phyloP scores from a whole-genome alignment of 2,797 vertebrate species.

The Lycodopsis pacificus region DNA sequence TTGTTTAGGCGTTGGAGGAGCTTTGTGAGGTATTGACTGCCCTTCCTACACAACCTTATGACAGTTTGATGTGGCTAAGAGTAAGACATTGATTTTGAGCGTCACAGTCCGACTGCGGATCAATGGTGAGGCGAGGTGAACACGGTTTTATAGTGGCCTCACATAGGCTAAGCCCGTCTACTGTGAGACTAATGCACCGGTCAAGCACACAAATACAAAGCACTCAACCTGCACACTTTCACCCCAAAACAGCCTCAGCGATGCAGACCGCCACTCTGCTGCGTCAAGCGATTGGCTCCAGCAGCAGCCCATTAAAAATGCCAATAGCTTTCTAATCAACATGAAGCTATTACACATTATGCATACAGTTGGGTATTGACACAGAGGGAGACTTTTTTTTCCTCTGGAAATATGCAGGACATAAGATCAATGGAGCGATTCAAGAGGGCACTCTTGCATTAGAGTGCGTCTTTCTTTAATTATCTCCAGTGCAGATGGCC shows the following conservation, averaged over 20 bases:
- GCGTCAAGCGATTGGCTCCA: conserved; percentile 33
- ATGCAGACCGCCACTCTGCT: conserved; percentile 39
- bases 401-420: conserved; percentile 54
- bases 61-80: conserved; percentile 52
- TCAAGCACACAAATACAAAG: conserved; percentile 8
- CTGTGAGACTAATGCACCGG: conserved; percentile 12
- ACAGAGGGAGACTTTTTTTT: conserved; percentile 30
- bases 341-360: conserved; percentile 62
- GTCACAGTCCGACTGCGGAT: conserved; percentile 50
- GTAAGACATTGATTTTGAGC: conserved; percentile 57
- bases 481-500: conserved; percentile 70
- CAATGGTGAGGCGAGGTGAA: conserved; percentile 50
- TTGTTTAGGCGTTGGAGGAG: conserved; percentile 64
- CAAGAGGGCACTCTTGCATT: conserved; percentile 62
- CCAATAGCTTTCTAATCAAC: conserved; percentile 67
- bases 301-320: conserved; percentile 58
- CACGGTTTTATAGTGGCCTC: conserved; percentile 37
- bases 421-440: conserved; percentile 72
- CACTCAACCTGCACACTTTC: conserved; percentile 13
- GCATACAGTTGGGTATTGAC: conserved; percentile 61
- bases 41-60: conserved; percentile 47
- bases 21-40: conserved; percentile 67
- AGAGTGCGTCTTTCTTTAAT: conserved; percentile 70
- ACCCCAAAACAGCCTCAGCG: background rate
- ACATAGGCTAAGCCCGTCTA: background rate